Conservation (phyloP, 1,140 invertebrate species). For the Carcinoscorpius rotundicauda region DNA sequence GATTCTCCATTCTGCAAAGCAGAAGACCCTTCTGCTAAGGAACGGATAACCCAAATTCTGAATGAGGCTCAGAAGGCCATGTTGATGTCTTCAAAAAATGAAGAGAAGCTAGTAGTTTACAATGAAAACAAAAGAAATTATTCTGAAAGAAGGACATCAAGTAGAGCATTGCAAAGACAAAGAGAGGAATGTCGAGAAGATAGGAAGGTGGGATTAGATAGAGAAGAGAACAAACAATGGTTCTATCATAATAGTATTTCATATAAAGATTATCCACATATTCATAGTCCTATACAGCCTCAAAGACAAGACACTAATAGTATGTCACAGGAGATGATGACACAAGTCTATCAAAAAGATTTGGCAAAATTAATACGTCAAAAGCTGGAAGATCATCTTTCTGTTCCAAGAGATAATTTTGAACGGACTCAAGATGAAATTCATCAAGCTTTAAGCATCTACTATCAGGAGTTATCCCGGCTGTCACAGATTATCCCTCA, state of each 20-base stretch:
- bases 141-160: neutral
- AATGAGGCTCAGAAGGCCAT: conserved; percentile 58
- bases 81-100: conserved; percentile 20
- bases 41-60: conserved; percentile 84
- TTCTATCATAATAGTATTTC: too few relatives aligned
- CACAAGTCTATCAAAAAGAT: conserved; percentile 92
- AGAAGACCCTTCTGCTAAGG: conserved; percentile 69
- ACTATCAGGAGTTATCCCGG: conserved; percentile 77
- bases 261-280: too few relatives aligned
- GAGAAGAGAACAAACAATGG: conserved; percentile 66
- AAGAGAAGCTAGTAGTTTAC: too few relatives aligned
- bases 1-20: conserved; percentile 51
- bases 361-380: conserved; percentile 79
- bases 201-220: conserved; percentile 45
- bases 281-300: too few relatives aligned
- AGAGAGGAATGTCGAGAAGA: conserved; percentile 71
- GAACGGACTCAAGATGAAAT: conserved; percentile 71
- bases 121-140: neutral
- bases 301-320: conserved; percentile 53
- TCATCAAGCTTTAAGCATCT: conserved; percentile 72
- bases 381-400: conserved; percentile 17
- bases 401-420: conserved; percentile 35
- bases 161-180: conserved; percentile 6
- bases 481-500: conserved; percentile 36
- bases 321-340: conserved; percentile 92